A percentile compares a stretch with the other conserved stretches of the same genome.
Conservation (phyloP, 2,113 vertebrate genomes). For the Silurus meridionalis region DNA sequence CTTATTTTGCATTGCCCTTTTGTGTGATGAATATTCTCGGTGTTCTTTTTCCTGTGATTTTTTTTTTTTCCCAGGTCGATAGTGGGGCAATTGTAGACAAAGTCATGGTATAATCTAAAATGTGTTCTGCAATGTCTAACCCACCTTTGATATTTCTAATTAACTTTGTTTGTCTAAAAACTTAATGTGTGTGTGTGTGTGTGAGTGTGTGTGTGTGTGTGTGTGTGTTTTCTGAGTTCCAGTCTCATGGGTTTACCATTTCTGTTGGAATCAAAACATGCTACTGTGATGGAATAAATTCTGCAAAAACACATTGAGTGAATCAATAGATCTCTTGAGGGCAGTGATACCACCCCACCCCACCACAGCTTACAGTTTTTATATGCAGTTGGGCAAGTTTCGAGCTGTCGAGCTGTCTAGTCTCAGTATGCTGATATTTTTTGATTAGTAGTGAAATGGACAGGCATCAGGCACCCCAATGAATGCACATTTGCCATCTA, state of each 20-base stretch:
- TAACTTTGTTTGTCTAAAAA: neutral
- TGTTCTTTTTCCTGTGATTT: constrained; percentile 1
- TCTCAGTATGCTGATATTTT: neutral
- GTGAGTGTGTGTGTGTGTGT: too few species aligned
- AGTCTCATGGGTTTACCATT: neutral
- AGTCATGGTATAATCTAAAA: neutral
- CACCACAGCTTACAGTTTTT: neutral
- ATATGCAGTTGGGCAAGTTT: neutral
- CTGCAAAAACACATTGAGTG: neutral
- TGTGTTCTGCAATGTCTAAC: neutral
- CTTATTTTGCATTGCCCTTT: constrained; percentile 19
- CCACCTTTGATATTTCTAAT: neutral
- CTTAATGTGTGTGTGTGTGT: neutral
- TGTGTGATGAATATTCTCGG: neutral
- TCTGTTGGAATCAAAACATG: neutral
- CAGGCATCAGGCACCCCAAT: neutral
- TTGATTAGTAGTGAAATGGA: neutral
- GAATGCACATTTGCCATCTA: neutral
- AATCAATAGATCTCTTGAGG: neutral
- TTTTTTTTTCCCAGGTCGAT: neutral
- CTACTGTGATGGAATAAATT: constrained; percentile 8
- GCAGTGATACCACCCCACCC: neutral
- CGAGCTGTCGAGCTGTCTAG: neutral
- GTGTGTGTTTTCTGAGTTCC: neutral
- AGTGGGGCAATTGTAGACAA: neutral